phyloP scores from a whole-genome alignment of 2,888 invertebrate species.

The Choreutis nemorana region DNA sequence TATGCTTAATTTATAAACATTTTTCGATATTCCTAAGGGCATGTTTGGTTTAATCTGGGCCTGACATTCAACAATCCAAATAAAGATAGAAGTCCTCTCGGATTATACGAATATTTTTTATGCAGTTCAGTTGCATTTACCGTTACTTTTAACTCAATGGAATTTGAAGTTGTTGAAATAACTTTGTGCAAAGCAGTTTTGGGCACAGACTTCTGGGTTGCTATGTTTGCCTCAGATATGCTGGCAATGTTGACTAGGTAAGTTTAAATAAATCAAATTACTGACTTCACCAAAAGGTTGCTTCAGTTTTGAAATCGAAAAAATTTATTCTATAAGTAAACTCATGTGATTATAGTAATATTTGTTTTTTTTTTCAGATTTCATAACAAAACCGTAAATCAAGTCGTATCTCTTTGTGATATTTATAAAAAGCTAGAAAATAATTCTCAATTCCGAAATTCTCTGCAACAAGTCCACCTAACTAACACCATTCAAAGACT shows the following conservation, averaged over 20 bases:
- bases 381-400: constrained; percentile 18
- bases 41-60: constrained; percentile 29
- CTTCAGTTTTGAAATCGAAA: no score
- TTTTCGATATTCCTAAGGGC: constrained; percentile 29
- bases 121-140: constrained; percentile 22
- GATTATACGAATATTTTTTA: constrained; percentile 33
- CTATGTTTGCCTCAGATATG: constrained; percentile 36
- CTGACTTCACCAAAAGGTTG: no score
- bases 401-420: constrained; percentile 27
- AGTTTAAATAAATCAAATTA: constrained; percentile 4
- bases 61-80: constrained; percentile 18
- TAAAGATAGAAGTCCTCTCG: constrained; percentile 12
- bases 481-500: constrained; percentile 23
- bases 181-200: constrained; percentile 31
- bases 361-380: constrained; percentile 22
- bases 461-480: constrained; percentile 35
- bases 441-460: constrained; percentile 19
- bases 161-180: constrained; percentile 26
- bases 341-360: background rate
- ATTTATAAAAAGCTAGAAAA: constrained; percentile 29
- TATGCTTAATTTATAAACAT: no score
- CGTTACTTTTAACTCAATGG: constrained; percentile 20
- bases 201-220: constrained; percentile 23
- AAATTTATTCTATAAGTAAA: no score
- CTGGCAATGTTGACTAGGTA: constrained; percentile 43